Base-by-base conservation (phyloP, 2,888 invertebrate species). In the Zaprionus bogoriensis region DNA sequence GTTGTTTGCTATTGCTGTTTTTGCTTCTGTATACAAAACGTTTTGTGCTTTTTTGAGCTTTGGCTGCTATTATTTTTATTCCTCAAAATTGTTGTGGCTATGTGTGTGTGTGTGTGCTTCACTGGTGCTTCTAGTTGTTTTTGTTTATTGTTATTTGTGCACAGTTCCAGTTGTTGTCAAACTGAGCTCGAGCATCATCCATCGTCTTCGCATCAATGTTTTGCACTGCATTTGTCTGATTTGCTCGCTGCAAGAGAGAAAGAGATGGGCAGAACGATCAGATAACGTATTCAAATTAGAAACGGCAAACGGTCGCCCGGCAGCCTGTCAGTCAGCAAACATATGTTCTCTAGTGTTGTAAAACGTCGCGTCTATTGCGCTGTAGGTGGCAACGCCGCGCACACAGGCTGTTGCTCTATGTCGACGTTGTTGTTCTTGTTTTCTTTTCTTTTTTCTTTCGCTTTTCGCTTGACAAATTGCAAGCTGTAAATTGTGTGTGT, bases 71-170 rank as follows among this genome's bases (percentile, higher is more conserved):
- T 23, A 30, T 41, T 25, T 23, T 42, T 36, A 9, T 50, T 36
- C n/a, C n/a, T n/a, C n/a, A n/a, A n/a, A n/a, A 95, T 95, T 20
- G 5, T 30, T 45, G 48, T 46, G 27, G 42, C 54, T 45, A 27
- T 48, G 38, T 71, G 22, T 46, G 17, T n/a, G n/a, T n/a, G n/a
- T n/a, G n/a, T n/a, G 42, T 57, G 42, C 32, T 58, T 83, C 75
- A 71, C 69, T 75, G 78, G 45, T 58, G 14, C 14, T 62, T 36
- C 46, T 58, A 55, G 6, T 27, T 55, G 19, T 41, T 50, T 42
- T 57, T 36, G 1, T 52, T 53, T 38, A 23, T 53, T 66, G 65
- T 47, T 82, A 82, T 85, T 78, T 80, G 79, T 74, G 53, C 50
- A 51, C 58, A 41, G 45, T 30, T 19, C 60, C 50, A 55, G 27